phyloP scores from a whole-genome alignment of 2,888 invertebrate genomes.

The Leptinotarsa juncta region DNA sequence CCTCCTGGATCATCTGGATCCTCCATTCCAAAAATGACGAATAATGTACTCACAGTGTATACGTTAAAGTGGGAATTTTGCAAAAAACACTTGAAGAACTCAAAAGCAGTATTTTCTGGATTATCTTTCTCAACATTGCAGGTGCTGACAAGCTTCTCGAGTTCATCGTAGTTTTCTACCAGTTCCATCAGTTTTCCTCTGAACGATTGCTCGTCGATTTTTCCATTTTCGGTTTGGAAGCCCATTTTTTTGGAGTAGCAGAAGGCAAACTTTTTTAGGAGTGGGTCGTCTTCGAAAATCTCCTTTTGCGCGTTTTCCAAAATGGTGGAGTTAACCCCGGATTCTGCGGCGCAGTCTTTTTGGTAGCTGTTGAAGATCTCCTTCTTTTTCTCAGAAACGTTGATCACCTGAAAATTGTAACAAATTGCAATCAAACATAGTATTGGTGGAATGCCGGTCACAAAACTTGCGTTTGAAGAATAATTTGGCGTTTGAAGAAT shows the following conservation, averaged over 20 bases:
- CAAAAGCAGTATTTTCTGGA: constrained; percentile 12
- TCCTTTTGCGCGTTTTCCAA: not conserved
- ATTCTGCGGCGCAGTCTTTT: not conserved
- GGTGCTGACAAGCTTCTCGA: not conserved
- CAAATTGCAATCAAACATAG: not conserved
- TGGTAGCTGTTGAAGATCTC: not conserved
- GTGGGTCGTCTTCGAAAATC: constrained; percentile 48
- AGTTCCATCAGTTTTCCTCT: constrained; percentile 38
- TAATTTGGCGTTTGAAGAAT: too few relatives aligned
- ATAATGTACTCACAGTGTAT: not conserved
- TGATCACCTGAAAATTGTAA: constrained; percentile 4
- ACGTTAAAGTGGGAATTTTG: not conserved
- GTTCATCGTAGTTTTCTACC: not conserved
- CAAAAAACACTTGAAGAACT: constrained; percentile 11
- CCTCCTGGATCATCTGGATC: too few relatives aligned
- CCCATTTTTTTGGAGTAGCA: constrained; percentile 54
- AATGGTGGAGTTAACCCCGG: not conserved
- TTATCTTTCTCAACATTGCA: not conserved
- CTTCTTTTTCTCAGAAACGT: not conserved
- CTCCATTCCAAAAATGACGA: not conserved
- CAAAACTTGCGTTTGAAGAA: too few relatives aligned
- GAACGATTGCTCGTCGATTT: constrained; percentile 49
- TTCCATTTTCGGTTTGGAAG: constrained; percentile 53
- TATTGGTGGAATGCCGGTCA: too few relatives aligned
- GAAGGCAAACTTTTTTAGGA: constrained; percentile 49